A percentile compares a stretch with the other conserved stretches of the same genome.
Evolutionary conservation across 2,797 vertebrate genomes (phyloP).

Genomic region (Vultur gryphus): DNA sequence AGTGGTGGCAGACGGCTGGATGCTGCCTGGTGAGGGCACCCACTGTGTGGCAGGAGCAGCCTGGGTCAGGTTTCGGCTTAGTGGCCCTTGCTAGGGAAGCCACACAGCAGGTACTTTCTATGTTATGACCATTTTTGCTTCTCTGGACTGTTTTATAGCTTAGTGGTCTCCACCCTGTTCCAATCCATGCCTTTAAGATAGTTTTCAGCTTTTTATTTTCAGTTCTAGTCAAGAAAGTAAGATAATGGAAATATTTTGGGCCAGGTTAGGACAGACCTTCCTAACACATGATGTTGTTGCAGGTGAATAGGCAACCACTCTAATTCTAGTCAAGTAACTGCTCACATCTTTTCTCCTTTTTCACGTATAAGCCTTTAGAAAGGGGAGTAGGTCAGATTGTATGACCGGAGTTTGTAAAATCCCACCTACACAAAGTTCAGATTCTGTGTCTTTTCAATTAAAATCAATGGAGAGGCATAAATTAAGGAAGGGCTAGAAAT

Average conservation of each 20-base stretch:
- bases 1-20: neutral
- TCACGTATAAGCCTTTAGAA: neutral
- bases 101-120: neutral
- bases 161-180: neutral
- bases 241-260: neutral
- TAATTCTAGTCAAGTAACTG: neutral
- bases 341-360: neutral
- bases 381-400: neutral
- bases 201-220: constrained; percentile 11
- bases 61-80: fast-evolving
- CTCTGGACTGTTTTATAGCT: neutral
- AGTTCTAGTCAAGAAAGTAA: neutral
- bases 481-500: neutral
- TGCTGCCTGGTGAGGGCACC: neutral
- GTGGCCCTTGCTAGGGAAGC: neutral
- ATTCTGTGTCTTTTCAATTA: neutral
- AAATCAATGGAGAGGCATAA: neutral
- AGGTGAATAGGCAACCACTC: neutral
- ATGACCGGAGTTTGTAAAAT: neutral
- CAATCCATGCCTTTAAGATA: neutral
- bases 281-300: neutral
- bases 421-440: neutral
- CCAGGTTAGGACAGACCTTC: neutral
- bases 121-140: neutral
- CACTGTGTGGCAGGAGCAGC: neutral